Evolutionary conservation across 1,140 invertebrate species (phyloP).

Genomic region (Sarcophaga peregrina): DNA sequence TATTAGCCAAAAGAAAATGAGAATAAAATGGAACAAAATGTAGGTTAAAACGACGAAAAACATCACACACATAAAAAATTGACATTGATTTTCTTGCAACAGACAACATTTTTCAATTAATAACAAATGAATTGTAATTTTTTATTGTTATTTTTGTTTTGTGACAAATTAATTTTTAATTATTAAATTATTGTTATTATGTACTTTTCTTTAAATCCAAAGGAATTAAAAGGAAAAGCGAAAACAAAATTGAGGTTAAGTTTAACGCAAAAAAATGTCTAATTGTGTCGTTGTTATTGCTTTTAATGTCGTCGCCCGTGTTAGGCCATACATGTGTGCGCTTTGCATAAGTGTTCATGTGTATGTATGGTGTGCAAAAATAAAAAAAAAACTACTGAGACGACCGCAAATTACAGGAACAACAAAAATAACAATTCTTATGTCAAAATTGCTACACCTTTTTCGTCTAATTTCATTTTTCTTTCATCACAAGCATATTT

Average conservation of each 20-base stretch:
- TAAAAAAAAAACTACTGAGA: neutral
- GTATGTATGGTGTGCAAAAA: slow-evolving; percentile 11
- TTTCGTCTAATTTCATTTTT: neutral
- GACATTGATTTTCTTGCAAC: neutral
- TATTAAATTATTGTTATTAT: neutral
- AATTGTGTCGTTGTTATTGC: neutral
- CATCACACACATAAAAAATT: neutral
- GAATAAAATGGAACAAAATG: neutral
- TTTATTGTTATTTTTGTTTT: too few relatives aligned
- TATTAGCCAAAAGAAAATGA: neutral
- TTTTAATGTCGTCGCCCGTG: neutral
- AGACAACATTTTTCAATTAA: too few relatives aligned
- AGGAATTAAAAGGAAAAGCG: neutral
- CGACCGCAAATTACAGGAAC: neutral
- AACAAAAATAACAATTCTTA: neutral
- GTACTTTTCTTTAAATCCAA: slow-evolving; percentile 3
- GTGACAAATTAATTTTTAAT: neutral
- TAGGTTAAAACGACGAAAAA: neutral
- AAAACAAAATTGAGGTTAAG: slow-evolving; percentile 35
- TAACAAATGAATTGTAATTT: too few relatives aligned
- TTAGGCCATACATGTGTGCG: neutral
- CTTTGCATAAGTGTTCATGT: neutral
- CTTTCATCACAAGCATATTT: neutral
- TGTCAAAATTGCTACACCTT: neutral
- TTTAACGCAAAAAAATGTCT: neutral